phyloP scores from a whole-genome alignment of 2,113 vertebrate genomes.

The Lipophrys pholis region DNA sequence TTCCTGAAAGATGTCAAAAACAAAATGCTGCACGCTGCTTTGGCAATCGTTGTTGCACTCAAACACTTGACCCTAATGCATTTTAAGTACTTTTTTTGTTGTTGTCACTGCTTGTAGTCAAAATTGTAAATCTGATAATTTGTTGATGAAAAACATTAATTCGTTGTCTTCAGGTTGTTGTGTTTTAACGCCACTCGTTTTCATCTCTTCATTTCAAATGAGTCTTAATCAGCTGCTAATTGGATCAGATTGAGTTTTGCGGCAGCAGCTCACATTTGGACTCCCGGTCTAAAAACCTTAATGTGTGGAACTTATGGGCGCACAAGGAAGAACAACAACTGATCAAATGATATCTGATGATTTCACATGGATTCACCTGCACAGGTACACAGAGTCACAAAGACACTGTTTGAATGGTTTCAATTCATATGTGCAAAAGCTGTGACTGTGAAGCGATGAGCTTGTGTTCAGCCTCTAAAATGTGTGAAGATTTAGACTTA shows the following conservation, averaged over 20 bases:
- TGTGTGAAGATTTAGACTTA: not conserved
- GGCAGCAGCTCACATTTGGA: slow-evolving; percentile 19
- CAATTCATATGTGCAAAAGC: slow-evolving; percentile 21
- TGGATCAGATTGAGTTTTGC: slow-evolving; percentile 25
- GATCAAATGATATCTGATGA: slow-evolving; percentile 24
- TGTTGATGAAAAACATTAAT: not conserved
- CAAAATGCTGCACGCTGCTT: not conserved
- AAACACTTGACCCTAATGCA: not conserved
- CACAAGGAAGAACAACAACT: slow-evolving; percentile 4
- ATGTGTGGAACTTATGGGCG: slow-evolving; percentile 12
- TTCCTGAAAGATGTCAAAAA: not conserved
- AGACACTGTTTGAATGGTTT: slow-evolving; percentile 6
- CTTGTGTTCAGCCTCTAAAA: not conserved
- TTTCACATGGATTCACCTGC: slow-evolving; percentile 17
- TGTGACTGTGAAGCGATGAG: slow-evolving; percentile 14
- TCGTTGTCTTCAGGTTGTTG: not conserved
- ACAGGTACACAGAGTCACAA: slow-evolving; percentile 12
- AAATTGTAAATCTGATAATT: not conserved
- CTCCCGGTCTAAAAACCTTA: slow-evolving; percentile 16
- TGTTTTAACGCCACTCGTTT: slow-evolving; percentile 12
- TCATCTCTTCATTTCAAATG: slow-evolving; percentile 40
- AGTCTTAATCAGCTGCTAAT: slow-evolving; percentile 51
- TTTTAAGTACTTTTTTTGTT: slow-evolving; percentile 1
- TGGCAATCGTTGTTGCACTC: slow-evolving; percentile 7
- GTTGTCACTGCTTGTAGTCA: not conserved